A percentile compares a stretch with the other conserved stretches of the same genome.
Conservation (phyloP, 2,888 invertebrate genomes). For the Idaea straminata region DNA sequence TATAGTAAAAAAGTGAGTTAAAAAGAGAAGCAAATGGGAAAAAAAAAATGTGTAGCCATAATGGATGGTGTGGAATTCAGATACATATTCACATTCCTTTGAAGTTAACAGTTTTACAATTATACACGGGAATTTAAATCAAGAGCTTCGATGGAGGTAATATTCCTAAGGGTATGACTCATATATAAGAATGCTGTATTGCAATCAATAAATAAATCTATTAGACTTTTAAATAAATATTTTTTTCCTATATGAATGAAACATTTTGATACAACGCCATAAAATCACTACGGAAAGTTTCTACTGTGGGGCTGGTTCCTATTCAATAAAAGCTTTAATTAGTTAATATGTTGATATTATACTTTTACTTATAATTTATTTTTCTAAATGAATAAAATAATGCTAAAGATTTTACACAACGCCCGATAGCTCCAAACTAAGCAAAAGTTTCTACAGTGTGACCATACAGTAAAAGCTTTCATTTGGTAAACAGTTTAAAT, state of each 20-base stretch:
- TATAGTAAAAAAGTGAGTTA: background rate
- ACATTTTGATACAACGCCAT: too few relatives aligned
- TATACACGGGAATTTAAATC: background rate
- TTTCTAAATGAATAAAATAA: too few relatives aligned
- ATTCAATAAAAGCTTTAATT: too few relatives aligned
- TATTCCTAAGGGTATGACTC: background rate
- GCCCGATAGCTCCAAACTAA: too few relatives aligned
- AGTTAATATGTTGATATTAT: too few relatives aligned
- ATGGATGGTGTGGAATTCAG: background rate
- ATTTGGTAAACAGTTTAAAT: too few relatives aligned
- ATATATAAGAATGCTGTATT: background rate
- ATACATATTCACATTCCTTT: background rate
- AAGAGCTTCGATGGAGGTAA: background rate
- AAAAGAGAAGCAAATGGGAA: background rate
- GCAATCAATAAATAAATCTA: background rate
- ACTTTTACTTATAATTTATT: too few relatives aligned
- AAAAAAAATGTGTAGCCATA: background rate
- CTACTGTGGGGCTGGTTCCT: too few relatives aligned
- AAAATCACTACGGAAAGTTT: too few relatives aligned
- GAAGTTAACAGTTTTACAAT: background rate
- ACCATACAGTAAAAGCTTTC: too few relatives aligned
- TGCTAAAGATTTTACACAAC: too few relatives aligned
- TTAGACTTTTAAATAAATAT: background rate
- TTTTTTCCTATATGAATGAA: background rate
- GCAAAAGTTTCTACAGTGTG: too few relatives aligned